Conservation (phyloP, 2,888 invertebrate species). For the Agrotis clavis region DNA sequence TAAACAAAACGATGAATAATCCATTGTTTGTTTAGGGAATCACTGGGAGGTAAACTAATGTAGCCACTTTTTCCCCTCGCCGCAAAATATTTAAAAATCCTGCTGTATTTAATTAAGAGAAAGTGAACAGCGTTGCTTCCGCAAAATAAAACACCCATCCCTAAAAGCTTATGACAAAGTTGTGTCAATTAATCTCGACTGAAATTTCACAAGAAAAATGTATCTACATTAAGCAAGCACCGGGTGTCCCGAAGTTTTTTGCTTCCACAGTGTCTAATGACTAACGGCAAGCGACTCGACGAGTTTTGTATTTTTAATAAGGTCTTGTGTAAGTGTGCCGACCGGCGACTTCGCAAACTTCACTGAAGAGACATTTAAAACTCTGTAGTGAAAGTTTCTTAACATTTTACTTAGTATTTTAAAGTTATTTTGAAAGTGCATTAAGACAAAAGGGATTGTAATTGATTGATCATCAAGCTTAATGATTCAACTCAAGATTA, state of each 20-base stretch:
- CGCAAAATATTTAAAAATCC: conserved; percentile 3
- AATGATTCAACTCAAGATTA: not conserved
- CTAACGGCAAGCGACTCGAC: conserved; percentile 71
- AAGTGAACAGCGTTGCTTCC: conserved; percentile 33
- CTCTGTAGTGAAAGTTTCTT: conserved; percentile 50
- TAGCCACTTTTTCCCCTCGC: not conserved
- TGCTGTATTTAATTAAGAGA: conserved; percentile 38
- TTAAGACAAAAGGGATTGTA: conserved; percentile 11
- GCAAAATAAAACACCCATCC: conserved; percentile 57
- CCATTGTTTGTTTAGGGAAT: not conserved
- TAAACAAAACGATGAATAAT: not conserved
- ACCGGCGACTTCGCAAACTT: conserved; percentile 53
- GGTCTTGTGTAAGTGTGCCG: conserved; percentile 73
- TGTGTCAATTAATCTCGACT: conserved; percentile 72
- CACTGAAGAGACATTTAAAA: conserved; percentile 63
- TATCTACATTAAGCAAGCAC: conserved; percentile 69
- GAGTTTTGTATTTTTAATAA: conserved; percentile 84
- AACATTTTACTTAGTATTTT: conserved; percentile 50
- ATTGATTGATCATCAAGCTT: conserved; percentile 17
- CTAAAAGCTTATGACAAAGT: conserved; percentile 68
- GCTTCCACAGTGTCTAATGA: conserved; percentile 73
- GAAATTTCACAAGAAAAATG: conserved; percentile 73
- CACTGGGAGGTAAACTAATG: not conserved
- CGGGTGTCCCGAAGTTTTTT: conserved; percentile 73
- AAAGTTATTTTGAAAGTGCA: conserved; percentile 44